These are phyloP conservation scores for Buathra laborator DNA, from an alignment of 2,888 invertebrate species.

Conservation along the genomic window DNA sequence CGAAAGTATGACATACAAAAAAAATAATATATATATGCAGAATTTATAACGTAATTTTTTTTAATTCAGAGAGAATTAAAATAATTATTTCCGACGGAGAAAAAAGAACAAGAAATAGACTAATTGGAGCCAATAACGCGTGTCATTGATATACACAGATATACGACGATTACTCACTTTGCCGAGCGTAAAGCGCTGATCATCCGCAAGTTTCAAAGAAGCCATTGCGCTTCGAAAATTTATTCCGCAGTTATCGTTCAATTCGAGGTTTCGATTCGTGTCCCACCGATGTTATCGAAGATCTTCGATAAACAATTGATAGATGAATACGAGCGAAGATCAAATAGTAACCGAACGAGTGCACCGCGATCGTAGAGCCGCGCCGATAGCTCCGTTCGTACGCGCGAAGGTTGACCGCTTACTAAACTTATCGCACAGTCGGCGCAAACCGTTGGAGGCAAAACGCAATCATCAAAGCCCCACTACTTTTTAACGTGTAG, in stretches of 20 bases:
- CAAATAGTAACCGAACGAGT: neutral
- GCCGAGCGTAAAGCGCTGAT: conserved; percentile 91
- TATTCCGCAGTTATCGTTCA: neutral
- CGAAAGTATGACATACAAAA: neutral
- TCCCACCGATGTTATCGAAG: conserved; percentile 7
- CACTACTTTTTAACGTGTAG: neutral
- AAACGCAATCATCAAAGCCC: conserved; percentile 14
- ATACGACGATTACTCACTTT: conserved; percentile 87
- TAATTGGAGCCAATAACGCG: neutral
- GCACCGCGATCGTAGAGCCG: neutral
- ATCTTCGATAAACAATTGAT: neutral
- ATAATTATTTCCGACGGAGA: neutral
- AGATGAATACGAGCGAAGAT: neutral
- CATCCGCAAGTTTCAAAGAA: conserved; percentile 88
- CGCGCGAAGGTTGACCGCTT: conserved; percentile 61
- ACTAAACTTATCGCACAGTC: conserved; percentile 66
- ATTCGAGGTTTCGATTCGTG: neutral
- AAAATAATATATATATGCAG: neutral
- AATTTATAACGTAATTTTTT: neutral
- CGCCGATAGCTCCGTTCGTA: conserved; percentile 31
- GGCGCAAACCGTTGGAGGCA: conserved; percentile 1
- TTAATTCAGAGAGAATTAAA: neutral
- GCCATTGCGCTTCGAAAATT: conserved; percentile 71
- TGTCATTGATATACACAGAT: no score
- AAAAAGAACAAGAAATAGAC: neutral